Base-by-base conservation (phyloP, 2,797 vertebrate species). In the Caiman crocodilus region DNA sequence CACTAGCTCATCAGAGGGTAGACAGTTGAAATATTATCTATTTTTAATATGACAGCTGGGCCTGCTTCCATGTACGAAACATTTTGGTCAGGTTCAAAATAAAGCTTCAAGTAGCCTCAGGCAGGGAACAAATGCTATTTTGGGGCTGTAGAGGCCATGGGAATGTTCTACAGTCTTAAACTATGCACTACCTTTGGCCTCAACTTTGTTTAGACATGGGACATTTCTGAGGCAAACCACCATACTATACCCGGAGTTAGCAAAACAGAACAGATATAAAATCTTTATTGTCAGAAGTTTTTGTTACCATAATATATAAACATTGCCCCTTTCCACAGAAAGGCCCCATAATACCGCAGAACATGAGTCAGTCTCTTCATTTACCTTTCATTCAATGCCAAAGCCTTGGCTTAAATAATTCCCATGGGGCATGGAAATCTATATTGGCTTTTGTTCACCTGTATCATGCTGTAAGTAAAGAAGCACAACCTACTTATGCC, bases 51-150 rank as follows among this genome's bases (percentile, higher is more conserved):
- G 91, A 86, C 67, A 87, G 74, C 87, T 90, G 87, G 88, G 75
- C 3, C 1, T 61, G 78, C 87, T 84, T 95, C 91, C 79, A 94
- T 83, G 79, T 25, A 92, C 42, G 69, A 91, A 92, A 56, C 60
- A 93, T 93, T 93, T 88, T 92, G 69, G 74, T 88, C 85, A 88
- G 88, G 93, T 86, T 32, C 77, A 94, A 91, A 93, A 93, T 67
- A 88, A 90, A 32, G 42, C 92, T 96, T 84, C 76, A 65, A 89
- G 88, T 74, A 87, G 93, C 63, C 50, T 32, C 75, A 81, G 73
- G 85, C 87, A 90, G 79, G 79, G 81, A 95, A 96, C 42, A 95
- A 94, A 82, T 93, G 87, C 84, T 89, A 82, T 87, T 88, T 95
- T 89, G 2, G 73, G 78, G 63, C 4, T 77, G 58, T 42, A 96